phyloP scores from a whole-genome alignment of 30 jellyfish, hydroid and myxozoan species.

The Hydractinia symbiolongicarpus region DNA sequence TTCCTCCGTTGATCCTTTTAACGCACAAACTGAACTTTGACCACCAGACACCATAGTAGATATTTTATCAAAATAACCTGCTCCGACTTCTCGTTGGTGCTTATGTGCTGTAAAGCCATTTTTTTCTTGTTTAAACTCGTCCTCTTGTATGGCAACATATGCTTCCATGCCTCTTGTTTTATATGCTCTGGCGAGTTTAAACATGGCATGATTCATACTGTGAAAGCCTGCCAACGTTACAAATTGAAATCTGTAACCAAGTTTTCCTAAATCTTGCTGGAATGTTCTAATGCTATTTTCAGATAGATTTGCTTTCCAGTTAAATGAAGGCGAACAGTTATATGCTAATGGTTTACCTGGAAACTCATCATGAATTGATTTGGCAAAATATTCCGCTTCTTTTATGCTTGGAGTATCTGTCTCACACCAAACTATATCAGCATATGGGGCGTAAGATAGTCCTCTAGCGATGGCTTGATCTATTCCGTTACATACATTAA shows the following conservation, averaged over 20 bases:
- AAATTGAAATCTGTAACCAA: slow-evolving; percentile 87
- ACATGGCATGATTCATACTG: slow-evolving; percentile 85
- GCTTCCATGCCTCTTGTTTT: slow-evolving; percentile 85
- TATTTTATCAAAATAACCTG: slow-evolving; percentile 77
- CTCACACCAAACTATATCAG: slow-evolving; percentile 88
- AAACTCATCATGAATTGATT: slow-evolving; percentile 67
- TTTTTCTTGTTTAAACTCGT: slow-evolving; percentile 55
- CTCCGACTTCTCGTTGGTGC: slow-evolving; percentile 94
- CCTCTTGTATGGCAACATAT: slow-evolving; percentile 72
- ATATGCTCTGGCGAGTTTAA: slow-evolving; percentile 72
- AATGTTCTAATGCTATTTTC: slow-evolving; percentile 60
- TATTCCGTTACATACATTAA: slow-evolving; percentile 49
- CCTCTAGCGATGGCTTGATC: slow-evolving; percentile 84
- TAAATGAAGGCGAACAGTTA: slow-evolving; percentile 94
- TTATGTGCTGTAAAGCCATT: slow-evolving; percentile 91
- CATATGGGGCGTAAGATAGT: slow-evolving; percentile 82
- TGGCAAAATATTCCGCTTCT: slow-evolving; percentile 76
- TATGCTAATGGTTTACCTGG: slow-evolving; percentile 95
- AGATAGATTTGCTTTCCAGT: slow-evolving; percentile 81
- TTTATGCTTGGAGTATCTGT: slow-evolving; percentile 62
- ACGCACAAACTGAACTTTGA: slow-evolving; percentile 60
- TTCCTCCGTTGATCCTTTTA: slow-evolving; percentile 93
- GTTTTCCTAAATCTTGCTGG: slow-evolving; percentile 82
- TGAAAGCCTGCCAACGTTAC: slow-evolving; percentile 97
- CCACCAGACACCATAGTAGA: slow-evolving; percentile 87